Evolutionary conservation across 64 coral and sea anemone genomes (phyloP).

Genomic region (Hydrozoanthus tunicans): DNA sequence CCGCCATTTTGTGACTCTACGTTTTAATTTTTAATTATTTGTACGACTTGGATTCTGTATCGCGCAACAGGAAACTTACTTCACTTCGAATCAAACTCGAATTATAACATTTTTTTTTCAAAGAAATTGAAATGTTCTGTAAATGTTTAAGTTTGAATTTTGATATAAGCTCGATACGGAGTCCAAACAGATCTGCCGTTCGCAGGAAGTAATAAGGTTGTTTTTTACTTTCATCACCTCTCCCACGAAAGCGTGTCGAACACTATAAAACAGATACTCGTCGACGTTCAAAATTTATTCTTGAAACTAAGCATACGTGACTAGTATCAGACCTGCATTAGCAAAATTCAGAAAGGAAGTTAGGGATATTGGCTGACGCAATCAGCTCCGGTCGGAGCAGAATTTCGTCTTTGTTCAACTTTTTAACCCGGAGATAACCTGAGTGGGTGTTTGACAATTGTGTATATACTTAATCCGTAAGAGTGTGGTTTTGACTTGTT

Average conservation of each 20-base stretch:
- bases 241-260: not conserved
- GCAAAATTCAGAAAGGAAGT: conserved; percentile 7
- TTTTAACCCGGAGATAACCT: not conserved
- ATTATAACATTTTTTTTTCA: not conserved
- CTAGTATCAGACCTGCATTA: not conserved
- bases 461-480: not conserved
- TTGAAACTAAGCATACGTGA: not conserved
- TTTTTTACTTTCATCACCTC: not conserved
- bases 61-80: not conserved
- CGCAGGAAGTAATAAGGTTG: not conserved
- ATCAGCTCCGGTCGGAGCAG: not conserved
- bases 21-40: not conserved
- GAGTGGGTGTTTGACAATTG: conserved; percentile 16
- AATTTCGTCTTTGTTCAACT: not conserved
- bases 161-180: not conserved
- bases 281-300: not conserved
- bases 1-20: conserved; percentile 43
- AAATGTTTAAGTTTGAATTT: not conserved
- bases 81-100: not conserved
- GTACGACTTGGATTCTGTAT: not conserved
- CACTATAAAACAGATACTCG: not conserved
- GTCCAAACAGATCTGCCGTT: not conserved
- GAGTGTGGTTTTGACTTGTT: not conserved
- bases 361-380: not conserved
- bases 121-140: not conserved